Percentiles rank a stretch among this genome's conserved stretches.
Conservation (phyloP, 2,113 vertebrate genomes). For the Meriones unguiculatus region DNA sequence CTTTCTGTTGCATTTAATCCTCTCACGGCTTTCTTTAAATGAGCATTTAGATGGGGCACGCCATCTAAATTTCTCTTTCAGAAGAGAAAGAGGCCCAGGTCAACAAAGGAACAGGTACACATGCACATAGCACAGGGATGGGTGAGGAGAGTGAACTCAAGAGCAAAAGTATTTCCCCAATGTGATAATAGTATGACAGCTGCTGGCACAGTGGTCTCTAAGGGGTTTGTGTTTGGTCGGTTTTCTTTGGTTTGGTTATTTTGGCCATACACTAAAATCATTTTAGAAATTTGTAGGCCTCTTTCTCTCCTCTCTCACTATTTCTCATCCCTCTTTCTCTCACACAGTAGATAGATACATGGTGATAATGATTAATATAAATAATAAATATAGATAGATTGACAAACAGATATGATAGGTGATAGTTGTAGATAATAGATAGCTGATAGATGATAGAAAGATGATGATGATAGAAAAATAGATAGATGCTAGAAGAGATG, state of each 20-base stretch:
- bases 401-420: neutral
- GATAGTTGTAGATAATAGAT: neutral
- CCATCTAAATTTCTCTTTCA: too few species aligned
- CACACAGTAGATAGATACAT: neutral
- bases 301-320: neutral
- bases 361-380: neutral
- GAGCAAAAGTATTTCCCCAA: neutral
- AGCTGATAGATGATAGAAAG: neutral
- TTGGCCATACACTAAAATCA: neutral
- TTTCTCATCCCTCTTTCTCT: neutral
- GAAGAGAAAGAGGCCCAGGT: neutral
- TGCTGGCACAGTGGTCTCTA: neutral
- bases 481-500: neutral
- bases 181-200: neutral
- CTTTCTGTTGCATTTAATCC: neutral
- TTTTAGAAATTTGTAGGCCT: neutral
- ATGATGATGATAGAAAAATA: neutral
- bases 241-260: neutral
- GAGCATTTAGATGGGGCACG: neutral
- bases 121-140: neutral
- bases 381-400: neutral
- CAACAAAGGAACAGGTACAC: neutral
- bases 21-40: constrained; percentile 18
- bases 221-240: too few species aligned
- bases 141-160: neutral